Conservation (phyloP, 2,797 vertebrate genomes). For the Ciconia nigra region DNA sequence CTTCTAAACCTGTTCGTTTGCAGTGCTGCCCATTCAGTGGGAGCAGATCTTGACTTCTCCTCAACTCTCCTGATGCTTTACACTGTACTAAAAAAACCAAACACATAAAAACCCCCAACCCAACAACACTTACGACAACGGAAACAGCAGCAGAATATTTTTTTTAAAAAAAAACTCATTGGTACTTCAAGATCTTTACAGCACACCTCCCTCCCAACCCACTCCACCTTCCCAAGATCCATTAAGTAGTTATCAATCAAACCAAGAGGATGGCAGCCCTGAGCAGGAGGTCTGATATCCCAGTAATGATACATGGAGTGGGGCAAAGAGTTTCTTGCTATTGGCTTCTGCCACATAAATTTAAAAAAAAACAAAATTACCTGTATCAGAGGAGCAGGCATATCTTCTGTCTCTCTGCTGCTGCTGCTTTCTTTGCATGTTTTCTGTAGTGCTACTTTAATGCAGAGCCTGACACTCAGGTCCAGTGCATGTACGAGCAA, state of each 20-base stretch:
- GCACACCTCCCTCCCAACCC: background rate
- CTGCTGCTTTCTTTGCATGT: background rate
- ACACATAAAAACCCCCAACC: background rate
- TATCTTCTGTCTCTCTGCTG: background rate
- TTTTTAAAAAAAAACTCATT: background rate
- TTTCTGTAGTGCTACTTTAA: background rate
- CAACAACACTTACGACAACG: background rate
- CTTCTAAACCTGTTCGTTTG: background rate
- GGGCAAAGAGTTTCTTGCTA: background rate
- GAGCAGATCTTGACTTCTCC: background rate
- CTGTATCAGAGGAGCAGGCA: background rate
- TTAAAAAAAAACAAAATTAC: background rate
- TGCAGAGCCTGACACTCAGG: background rate
- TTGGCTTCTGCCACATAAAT: background rate
- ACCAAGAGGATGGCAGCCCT: background rate
- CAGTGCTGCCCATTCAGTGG: background rate
- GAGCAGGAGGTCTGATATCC: background rate
- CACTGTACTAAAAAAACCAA: background rate
- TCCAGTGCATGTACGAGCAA: background rate
- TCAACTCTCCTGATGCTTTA: background rate
- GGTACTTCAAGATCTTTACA: background rate
- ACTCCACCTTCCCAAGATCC: background rate
- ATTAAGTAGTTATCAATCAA: background rate
- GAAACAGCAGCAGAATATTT: background rate
- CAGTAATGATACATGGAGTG: background rate